Percentiles rank a stretch among this genome's conserved stretches.
Conservation (phyloP, 2,797 vertebrate genomes). For the Ctenopoma multispine region DNA sequence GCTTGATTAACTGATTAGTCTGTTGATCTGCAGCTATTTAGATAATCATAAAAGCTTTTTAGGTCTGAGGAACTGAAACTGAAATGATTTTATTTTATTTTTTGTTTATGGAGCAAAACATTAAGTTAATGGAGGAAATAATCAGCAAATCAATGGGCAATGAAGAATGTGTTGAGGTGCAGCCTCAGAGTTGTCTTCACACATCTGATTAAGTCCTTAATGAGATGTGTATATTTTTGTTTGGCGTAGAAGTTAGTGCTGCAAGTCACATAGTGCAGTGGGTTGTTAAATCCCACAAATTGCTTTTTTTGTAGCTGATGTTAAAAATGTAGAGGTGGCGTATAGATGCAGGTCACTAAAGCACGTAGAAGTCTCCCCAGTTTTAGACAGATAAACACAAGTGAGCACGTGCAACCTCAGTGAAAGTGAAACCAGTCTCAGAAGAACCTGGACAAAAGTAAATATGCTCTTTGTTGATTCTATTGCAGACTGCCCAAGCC, state of each 20-base stretch:
- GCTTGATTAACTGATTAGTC: neutral
- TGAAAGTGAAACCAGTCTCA: neutral
- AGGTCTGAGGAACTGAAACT: too few relatives aligned
- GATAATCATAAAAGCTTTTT: neutral
- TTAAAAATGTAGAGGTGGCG: neutral
- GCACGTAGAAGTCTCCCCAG: neutral
- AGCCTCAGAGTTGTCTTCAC: neutral
- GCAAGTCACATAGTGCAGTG: neutral
- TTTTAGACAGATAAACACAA: neutral
- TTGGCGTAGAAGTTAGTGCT: neutral
- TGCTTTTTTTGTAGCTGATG: neutral
- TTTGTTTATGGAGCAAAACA: neutral
- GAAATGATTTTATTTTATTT: too few relatives aligned
- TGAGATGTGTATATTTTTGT: neutral
- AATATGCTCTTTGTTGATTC: slow-evolving; percentile 21
- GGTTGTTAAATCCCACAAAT: neutral
- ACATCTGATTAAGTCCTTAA: neutral
- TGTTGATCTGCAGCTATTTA: neutral
- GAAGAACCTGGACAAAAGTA: slow-evolving; percentile 10
- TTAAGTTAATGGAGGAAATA: neutral
- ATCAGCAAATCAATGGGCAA: neutral
- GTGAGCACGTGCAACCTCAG: neutral
- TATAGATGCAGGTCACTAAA: neutral
- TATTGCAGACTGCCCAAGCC: slow-evolving; percentile 78
- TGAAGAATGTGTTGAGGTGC: neutral